Base-by-base conservation (phyloP, 2,888 invertebrate species). In the Tineola bisselliella region DNA sequence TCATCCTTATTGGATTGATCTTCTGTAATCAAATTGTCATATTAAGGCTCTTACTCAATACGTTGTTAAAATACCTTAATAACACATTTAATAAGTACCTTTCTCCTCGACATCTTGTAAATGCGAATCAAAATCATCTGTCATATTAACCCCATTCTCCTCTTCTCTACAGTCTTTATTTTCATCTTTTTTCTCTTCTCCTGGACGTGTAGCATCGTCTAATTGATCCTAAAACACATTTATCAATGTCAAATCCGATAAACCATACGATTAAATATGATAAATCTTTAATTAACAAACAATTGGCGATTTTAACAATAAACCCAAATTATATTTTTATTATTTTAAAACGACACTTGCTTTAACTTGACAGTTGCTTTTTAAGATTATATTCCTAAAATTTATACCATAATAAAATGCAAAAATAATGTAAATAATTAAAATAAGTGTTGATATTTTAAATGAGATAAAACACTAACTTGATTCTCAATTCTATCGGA, bases 61-160 rank as follows among this genome's bases (percentile, higher is more conserved):
- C n/a, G n/a, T n/a, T n/a, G 25, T 4, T 25, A 25, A 4, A 25
- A 25, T 25, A 25, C 25, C 25, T 25, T 30, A 10, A 44, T 33
- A 59, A 62, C 25, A 25, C 18, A 43, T 43, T 43, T 3, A n/a
- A 43, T n/a, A 3, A 3, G 44, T 69, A 67, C 91, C 89, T 74
- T 91, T 89, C 64, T 91, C 89, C 2, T 94, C 93, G 13, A 93
- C 81, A 70, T 97, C 89, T 73, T 96, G 95, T 62, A 93, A 78
- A 76, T 95, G 93, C 0, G 94, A 95, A 62, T 97, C 97, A 73
- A 99, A 97, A 74, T 99, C 96, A 66, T 98, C 97, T 15, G 94
- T 94, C 96, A 98, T 97, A 69, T 98, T 97, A 61, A 98, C 92
- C 15, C 96, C 97, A 59, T 95, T 93, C 64, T 97, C 95, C 75